Conservation (phyloP, 2,797 vertebrate genomes). For the Bradypodion pumilum region DNA sequence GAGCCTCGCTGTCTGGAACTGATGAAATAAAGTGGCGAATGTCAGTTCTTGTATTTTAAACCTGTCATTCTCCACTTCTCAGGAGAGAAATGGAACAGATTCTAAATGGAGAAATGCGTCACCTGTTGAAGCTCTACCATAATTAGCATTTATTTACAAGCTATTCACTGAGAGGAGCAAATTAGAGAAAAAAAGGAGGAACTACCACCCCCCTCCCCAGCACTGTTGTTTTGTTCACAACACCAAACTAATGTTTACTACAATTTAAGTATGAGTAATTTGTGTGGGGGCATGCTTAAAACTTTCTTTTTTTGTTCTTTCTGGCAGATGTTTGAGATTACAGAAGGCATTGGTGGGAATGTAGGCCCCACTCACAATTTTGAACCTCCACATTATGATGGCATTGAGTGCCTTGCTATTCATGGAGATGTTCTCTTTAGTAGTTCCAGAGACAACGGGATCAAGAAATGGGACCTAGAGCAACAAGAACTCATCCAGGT, state of each 20-base stretch:
- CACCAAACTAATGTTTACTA: background rate
- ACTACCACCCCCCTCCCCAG: too few relatives aligned
- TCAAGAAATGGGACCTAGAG: constrained; percentile 98
- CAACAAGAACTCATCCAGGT: constrained; percentile 96
- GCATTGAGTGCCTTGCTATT: constrained; percentile 94
- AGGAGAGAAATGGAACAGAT: background rate
- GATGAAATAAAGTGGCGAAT: background rate
- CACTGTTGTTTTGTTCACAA: too few relatives aligned
- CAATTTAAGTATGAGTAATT: background rate
- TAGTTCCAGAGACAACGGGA: constrained; percentile 94
- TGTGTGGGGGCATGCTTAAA: background rate
- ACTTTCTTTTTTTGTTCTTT: background rate
- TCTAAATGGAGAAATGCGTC: background rate
- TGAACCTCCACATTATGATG: constrained; percentile 96
- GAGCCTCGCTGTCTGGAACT: too few relatives aligned
- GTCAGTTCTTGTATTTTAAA: background rate
- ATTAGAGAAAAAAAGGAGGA: background rate
- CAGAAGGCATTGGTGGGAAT: constrained; percentile 87
- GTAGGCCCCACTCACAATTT: constrained; percentile 94
- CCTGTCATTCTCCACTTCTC: background rate
- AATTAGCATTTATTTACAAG: background rate
- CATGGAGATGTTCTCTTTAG: constrained; percentile 92
- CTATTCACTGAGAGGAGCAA: background rate
- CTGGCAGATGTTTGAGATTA: constrained; percentile 89
- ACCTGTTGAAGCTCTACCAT: background rate